phyloP scores from a whole-genome alignment of 2,113 vertebrate genomes.

The human (Homo sapiens) region GRCh38 chr12:107445001-107445500 shows the following conservation, averaged over 20 bases:
- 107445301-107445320: neutral
- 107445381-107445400: neutral
- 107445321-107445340: no score
- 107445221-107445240: neutral
- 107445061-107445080: neutral
- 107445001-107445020: neutral
- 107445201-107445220: neutral
- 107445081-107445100: neutral
- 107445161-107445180: no score
- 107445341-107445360: neutral
- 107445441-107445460: neutral
- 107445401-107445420: neutral
- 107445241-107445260: neutral
- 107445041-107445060: neutral
- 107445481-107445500: neutral
- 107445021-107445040: neutral
- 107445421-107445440: neutral
- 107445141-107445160: no score
- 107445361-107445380: no score
- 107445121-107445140: neutral
- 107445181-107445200: neutral
- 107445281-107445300: neutral
- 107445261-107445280: neutral
- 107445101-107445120: neutral
- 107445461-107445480: neutral